Evolutionary conservation across 1,140 invertebrate genomes (phyloP).

Genomic region (Zaprionus kolodkinae): DNA sequence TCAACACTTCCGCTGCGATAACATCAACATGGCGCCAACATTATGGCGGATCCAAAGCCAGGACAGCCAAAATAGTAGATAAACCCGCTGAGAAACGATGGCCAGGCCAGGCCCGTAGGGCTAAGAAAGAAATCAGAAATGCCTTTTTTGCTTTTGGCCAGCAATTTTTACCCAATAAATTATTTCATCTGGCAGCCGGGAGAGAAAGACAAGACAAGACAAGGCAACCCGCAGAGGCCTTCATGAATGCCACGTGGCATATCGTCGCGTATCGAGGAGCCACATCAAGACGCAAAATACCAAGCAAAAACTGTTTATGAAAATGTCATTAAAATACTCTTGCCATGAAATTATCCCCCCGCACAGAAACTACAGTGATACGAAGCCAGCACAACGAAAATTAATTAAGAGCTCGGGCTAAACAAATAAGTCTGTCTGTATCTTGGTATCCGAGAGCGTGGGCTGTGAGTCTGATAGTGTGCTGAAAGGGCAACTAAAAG

Average conservation of each 20-base stretch:
- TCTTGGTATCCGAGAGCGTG: neutral
- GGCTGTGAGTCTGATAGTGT: neutral
- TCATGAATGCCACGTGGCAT: constrained; percentile 63
- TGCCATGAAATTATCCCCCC: constrained; percentile 21
- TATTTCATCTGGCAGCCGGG: constrained; percentile 66
- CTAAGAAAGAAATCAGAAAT: constrained; percentile 43
- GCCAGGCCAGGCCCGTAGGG: constrained; percentile 29
- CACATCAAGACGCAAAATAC: constrained; percentile 53
- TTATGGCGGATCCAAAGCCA: constrained; percentile 69
- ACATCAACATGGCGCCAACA: constrained; percentile 82
- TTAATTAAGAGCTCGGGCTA: constrained; percentile 64
- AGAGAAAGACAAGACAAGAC: constrained; percentile 26
- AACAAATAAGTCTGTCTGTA: constrained; percentile 9
- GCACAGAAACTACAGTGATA: constrained; percentile 38
- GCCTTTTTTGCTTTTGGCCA: constrained; percentile 71
- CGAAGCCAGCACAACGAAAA: constrained; percentile 56
- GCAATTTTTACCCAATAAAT: constrained; percentile 81
- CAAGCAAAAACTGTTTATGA: constrained; percentile 66
- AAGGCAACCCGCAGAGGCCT: constrained; percentile 1
- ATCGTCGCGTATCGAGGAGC: constrained; percentile 56
- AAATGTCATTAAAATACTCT: constrained; percentile 74
- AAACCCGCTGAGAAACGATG: constrained; percentile 66
- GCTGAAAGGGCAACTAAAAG: constrained; percentile 2
- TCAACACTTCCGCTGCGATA: constrained; percentile 79
- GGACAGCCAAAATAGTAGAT: constrained; percentile 76